A percentile compares a stretch with the other conserved stretches of the same genome.
These are phyloP conservation scores for Galeopterus variegatus DNA, from an alignment of 2,113 vertebrate genomes.

Conservation along the genomic window DNA sequence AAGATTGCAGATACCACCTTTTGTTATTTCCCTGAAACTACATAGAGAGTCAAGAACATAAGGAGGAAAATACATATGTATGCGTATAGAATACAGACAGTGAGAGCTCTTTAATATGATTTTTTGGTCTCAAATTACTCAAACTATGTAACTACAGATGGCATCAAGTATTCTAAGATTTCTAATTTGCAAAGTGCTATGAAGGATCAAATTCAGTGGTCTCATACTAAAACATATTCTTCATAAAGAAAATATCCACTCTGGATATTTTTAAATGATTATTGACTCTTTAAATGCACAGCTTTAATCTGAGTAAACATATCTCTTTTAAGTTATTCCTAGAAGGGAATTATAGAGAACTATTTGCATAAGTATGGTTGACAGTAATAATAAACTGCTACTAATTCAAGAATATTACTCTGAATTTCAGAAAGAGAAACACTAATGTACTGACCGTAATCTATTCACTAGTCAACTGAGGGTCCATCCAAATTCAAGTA, in stretches of 20 bases:
- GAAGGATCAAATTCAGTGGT: neutral
- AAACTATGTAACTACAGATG: neutral
- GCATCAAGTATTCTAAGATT: neutral
- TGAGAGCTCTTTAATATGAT: neutral
- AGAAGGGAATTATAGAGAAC: neutral
- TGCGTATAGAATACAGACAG: neutral
- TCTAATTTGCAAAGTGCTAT: neutral
- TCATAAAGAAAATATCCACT: constrained; percentile 5
- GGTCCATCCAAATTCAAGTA: neutral
- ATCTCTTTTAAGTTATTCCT: constrained; percentile 14
- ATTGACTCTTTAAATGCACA: neutral
- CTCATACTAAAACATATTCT: neutral
- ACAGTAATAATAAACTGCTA: neutral
- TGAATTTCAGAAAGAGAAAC: constrained; percentile 57
- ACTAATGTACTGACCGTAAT: neutral
- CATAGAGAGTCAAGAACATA: neutral
- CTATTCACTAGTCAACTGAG: neutral
- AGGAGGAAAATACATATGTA: neutral
- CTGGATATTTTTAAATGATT: neutral
- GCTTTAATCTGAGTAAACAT: constrained; percentile 18
- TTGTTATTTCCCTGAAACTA: neutral
- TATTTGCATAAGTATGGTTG: constrained; percentile 17
- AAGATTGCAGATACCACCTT: accelerated
- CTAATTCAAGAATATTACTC: constrained; percentile 32
- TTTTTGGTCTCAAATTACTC: neutral